Conservation (phyloP, 2,888 invertebrate genomes). For the Ecdyonurus torrentis region DNA sequence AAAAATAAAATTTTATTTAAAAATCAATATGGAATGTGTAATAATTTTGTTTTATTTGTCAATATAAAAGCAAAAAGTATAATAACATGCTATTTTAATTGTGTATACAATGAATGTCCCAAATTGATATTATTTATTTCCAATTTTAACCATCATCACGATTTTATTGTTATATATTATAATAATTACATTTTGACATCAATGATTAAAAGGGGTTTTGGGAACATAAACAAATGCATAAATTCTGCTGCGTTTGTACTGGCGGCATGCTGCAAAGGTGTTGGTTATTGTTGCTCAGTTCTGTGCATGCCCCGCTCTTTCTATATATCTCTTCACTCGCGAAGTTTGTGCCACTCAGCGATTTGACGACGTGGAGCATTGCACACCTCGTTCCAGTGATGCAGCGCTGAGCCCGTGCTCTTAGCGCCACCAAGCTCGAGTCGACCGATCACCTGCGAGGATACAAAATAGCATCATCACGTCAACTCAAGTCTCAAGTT, state of each 20-base stretch:
- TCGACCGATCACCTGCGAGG: constrained; percentile 84
- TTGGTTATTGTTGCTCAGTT: not conserved
- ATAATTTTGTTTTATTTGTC: not conserved
- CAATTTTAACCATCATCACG: no score
- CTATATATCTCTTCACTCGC: constrained; percentile 49
- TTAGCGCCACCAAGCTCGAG: constrained; percentile 70
- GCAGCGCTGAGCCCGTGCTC: constrained; percentile 62
- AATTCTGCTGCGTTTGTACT: not conserved
- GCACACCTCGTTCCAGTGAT: constrained; percentile 97
- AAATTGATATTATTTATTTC: no score
- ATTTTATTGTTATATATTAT: no score
- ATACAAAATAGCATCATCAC: no score
- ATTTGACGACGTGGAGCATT: constrained; percentile 94
- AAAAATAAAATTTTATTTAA: no score
- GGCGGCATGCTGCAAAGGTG: not conserved
- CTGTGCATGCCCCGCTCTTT: not conserved
- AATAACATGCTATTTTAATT: no score
- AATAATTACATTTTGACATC: no score
- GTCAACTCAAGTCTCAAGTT: no score
- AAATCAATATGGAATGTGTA: no score
- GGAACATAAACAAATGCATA: not conserved
- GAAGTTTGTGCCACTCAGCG: constrained; percentile 98
- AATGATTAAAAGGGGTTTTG: no score
- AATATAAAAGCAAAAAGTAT: no score
- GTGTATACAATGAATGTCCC: no score